Percentiles rank a stretch among this genome's conserved stretches.
phyloP scores from a whole-genome alignment of 2,888 invertebrate species.

The Nemoura dubitans region DNA sequence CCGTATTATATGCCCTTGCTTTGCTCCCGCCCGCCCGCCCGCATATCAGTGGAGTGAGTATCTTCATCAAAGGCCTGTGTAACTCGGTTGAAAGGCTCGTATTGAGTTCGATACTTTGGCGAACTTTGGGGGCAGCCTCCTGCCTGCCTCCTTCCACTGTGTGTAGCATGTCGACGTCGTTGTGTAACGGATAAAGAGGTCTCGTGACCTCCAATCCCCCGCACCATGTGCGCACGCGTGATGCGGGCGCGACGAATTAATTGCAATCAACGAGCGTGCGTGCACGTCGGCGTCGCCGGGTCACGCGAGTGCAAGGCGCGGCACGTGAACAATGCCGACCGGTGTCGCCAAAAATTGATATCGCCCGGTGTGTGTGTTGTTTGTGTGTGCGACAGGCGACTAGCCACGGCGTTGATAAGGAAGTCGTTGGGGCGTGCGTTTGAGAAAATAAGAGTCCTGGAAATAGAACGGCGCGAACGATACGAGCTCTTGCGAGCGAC shows the following conservation, averaged over 20 bases:
- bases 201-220: neutral
- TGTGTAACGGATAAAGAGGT: neutral
- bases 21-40: neutral
- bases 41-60: neutral
- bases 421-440: neutral
- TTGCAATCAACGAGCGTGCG: neutral
- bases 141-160: no score
- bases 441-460: neutral
- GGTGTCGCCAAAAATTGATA: neutral
- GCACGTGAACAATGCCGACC: neutral
- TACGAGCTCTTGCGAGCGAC: neutral
- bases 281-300: neutral
- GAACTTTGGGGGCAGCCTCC: neutral
- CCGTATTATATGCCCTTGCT: neutral
- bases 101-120: neutral
- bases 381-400: no score
- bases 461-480: neutral
- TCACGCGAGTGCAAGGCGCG: neutral
- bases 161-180: no score
- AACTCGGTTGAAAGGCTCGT: neutral
- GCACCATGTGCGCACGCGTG: neutral
- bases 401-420: neutral
- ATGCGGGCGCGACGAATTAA: neutral
- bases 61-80: neutral
- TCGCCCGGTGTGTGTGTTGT: no score